These are phyloP conservation scores for Pseudococcus jackbeardsleyi DNA, from an alignment of 2,888 invertebrate species.

Conservation along the genomic window DNA sequence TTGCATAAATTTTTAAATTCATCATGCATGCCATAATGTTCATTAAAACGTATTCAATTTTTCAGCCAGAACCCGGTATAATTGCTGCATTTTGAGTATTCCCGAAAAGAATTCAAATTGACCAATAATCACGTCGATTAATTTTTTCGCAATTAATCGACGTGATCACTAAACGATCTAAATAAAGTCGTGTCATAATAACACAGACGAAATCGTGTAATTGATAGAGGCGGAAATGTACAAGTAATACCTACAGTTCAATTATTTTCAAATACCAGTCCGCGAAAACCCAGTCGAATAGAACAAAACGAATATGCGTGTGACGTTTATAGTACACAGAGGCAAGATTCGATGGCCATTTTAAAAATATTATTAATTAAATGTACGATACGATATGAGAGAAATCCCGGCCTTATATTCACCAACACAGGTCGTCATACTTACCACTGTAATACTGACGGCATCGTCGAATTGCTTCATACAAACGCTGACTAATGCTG, in stretches of 20 bases:
- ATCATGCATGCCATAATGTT: background rate
- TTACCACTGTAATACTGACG: constrained; percentile 97
- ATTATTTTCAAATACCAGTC: background rate
- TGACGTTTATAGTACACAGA: background rate
- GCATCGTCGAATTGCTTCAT: constrained; percentile 99
- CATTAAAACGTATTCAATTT: background rate
- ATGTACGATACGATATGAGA: background rate
- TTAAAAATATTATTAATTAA: constrained; percentile 10
- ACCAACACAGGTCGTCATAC: constrained; percentile 72
- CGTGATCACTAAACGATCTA: background rate
- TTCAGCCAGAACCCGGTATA: background rate
- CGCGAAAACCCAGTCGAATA: background rate
- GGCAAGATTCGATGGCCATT: background rate
- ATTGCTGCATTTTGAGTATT: too few species aligned
- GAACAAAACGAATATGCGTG: background rate
- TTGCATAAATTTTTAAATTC: background rate
- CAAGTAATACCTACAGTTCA: constrained; percentile 2
- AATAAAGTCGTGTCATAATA: background rate
- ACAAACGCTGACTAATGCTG: constrained; percentile 92
- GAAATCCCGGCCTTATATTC: background rate
- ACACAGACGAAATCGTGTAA: background rate
- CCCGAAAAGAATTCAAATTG: too few species aligned
- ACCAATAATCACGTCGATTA: background rate
- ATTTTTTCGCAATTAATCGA: background rate
- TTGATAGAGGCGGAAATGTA: background rate